Conservation (phyloP, 2,888 invertebrate genomes). For the Meliscaeva auricollis region DNA sequence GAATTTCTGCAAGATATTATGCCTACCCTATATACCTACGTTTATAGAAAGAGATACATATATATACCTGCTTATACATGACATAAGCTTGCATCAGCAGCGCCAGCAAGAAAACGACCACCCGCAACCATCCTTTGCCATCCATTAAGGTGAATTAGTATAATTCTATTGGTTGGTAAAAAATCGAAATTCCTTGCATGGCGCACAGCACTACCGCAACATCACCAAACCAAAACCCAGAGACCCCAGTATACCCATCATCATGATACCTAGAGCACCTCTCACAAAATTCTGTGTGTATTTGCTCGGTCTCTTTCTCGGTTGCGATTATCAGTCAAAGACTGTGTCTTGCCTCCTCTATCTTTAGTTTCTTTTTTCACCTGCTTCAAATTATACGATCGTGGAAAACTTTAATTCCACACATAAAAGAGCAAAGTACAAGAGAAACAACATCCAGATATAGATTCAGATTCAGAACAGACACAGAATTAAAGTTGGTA, state of each 20-base stretch:
- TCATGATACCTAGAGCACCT: slow-evolving; percentile 9
- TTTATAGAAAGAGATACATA: slow-evolving; percentile 16
- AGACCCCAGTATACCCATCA: neutral
- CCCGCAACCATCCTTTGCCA: slow-evolving; percentile 75
- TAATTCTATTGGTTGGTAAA: slow-evolving; percentile 73
- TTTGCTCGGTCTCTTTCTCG: slow-evolving; percentile 22
- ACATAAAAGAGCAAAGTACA: slow-evolving; percentile 46
- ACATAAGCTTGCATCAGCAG: slow-evolving; percentile 68
- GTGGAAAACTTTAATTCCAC: slow-evolving; percentile 46
- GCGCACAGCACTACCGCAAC: slow-evolving; percentile 33
- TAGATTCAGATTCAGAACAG: slow-evolving; percentile 32
- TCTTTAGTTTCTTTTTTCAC: slow-evolving; percentile 58
- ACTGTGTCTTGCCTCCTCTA: slow-evolving; percentile 31
- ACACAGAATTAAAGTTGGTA: slow-evolving; percentile 17
- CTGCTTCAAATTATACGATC: slow-evolving; percentile 59
- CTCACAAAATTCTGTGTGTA: slow-evolving; percentile 18
- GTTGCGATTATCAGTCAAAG: slow-evolving; percentile 7
- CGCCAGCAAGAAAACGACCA: slow-evolving; percentile 65
- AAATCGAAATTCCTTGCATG: slow-evolving; percentile 65
- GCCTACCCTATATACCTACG: neutral
- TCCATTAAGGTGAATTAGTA: slow-evolving; percentile 75
- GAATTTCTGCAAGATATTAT: slow-evolving; percentile 57
- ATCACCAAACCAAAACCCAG: neutral
- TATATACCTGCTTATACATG: slow-evolving; percentile 14
- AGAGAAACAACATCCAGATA: slow-evolving; percentile 59